A percentile compares a stretch with the other conserved stretches of the same genome.
Conservation (phyloP, 2,888 invertebrate species). For the Thereva nobilitata region DNA sequence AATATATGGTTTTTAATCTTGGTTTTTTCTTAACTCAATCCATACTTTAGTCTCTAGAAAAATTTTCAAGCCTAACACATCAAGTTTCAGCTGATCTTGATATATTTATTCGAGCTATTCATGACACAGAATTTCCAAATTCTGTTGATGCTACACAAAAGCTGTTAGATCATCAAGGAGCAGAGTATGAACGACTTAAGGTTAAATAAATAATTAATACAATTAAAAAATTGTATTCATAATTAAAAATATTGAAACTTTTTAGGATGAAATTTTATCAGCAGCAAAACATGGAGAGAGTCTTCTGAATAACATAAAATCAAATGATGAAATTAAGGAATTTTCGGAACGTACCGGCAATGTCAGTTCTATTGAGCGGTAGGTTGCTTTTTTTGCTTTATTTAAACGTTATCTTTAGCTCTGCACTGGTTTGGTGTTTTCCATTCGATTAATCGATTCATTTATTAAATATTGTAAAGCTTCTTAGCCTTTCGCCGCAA, state of each 20-base stretch:
- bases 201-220: slow-evolving; percentile 41
- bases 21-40: not conserved
- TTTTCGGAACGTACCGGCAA: slow-evolving; percentile 77
- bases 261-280: slow-evolving; percentile 78
- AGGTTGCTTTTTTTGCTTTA: slow-evolving; percentile 44
- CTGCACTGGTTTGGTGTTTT: slow-evolving; percentile 56
- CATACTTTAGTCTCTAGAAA: slow-evolving; percentile 81
- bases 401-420: slow-evolving; percentile 51
- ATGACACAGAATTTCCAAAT: slow-evolving; percentile 92
- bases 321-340: slow-evolving; percentile 62
- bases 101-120: slow-evolving; percentile 83
- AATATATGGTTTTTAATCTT: slow-evolving; percentile 52
- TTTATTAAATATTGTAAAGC: slow-evolving; percentile 16
- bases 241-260: slow-evolving; percentile 44
- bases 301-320: slow-evolving; percentile 74
- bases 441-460: slow-evolving; percentile 22
- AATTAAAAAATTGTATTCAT: not conserved
- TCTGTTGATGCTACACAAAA: slow-evolving; percentile 89
- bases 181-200: slow-evolving; percentile 63
- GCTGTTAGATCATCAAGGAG: slow-evolving; percentile 80
- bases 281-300: slow-evolving; percentile 89
- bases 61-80: slow-evolving; percentile 89
- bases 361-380: slow-evolving; percentile 92
- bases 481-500: slow-evolving; percentile 25
- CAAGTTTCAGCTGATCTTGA: slow-evolving; percentile 86